These are phyloP conservation scores for Apaloderma vittatum DNA, from an alignment of 2,113 vertebrate species.

Conservation along the genomic window DNA sequence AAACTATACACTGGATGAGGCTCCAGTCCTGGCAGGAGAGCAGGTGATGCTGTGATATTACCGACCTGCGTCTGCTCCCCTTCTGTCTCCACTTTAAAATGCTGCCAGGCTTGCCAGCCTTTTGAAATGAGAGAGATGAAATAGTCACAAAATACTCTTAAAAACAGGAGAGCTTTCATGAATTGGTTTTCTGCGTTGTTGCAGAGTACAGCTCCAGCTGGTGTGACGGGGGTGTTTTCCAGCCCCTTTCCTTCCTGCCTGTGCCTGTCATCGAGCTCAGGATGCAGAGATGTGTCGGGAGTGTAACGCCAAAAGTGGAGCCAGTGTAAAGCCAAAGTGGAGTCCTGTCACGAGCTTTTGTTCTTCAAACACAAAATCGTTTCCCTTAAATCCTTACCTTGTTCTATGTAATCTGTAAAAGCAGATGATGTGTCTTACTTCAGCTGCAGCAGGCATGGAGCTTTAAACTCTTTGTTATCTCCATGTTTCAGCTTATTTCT, in stretches of 20 bases:
- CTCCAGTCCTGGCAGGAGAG: not conserved
- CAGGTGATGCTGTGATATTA: not conserved
- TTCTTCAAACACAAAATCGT: not conserved
- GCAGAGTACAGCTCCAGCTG: not conserved
- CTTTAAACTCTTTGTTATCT: not conserved
- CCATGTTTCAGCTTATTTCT: not conserved
- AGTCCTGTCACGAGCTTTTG: not conserved
- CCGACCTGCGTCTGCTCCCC: not conserved
- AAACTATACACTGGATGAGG: not conserved
- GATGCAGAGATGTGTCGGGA: not conserved
- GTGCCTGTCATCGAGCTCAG: not conserved
- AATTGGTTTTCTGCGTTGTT: not conserved
- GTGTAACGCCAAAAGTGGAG: no score
- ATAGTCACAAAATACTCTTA: not conserved
- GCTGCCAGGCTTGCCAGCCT: not conserved
- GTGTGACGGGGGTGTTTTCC: not conserved
- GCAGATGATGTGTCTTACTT: not conserved
- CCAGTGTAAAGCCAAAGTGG: not conserved
- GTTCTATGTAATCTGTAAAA: not conserved
- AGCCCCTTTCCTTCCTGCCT: not conserved
- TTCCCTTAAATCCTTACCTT: not conserved
- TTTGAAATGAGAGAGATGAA: not conserved
- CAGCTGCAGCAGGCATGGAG: not conserved
- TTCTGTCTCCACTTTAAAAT: not conserved
- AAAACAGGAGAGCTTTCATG: not conserved